These are phyloP conservation scores for Linhomoeus sp. DNA, from an alignment of 2,888 invertebrate species.

Conservation along the genomic window DNA sequence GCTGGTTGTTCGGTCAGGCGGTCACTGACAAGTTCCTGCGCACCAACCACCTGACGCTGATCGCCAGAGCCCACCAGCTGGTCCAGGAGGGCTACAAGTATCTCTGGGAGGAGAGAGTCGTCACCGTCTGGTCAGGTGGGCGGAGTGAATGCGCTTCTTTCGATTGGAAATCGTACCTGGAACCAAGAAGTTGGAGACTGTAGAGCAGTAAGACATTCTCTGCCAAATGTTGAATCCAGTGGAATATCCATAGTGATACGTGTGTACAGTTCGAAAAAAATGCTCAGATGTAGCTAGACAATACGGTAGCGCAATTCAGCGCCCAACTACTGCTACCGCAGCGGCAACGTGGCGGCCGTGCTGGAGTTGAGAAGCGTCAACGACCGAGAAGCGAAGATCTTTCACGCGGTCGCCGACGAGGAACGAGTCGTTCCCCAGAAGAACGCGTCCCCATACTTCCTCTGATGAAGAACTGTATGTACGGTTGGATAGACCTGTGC, in stretches of 20 bases:
- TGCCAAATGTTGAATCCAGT: no score
- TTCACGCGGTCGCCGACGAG: conserved; percentile 81
- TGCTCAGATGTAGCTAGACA: no score
- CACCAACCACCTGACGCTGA: conserved; percentile 70
- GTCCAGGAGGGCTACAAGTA: conserved; percentile 97
- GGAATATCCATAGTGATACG: no score
- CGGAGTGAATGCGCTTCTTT: background rate
- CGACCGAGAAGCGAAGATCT: conserved; percentile 53
- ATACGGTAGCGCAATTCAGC: conserved; percentile 60
- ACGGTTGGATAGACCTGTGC: no score
- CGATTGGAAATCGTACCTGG: background rate
- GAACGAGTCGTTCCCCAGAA: conserved; percentile 77
- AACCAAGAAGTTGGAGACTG: no score
- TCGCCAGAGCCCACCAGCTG: conserved; percentile 93
- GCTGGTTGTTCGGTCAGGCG: conserved; percentile 61
- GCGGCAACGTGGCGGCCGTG: conserved; percentile 94
- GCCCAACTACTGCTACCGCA: conserved; percentile 97
- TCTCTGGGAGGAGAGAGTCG: conserved; percentile 87
- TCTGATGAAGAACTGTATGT: no score
- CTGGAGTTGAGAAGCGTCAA: conserved; percentile 59
- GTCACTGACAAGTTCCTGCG: conserved; percentile 72
- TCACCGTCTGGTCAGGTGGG: conserved; percentile 94
- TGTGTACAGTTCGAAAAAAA: no score
- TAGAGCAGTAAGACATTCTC: no score
- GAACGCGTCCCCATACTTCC: conserved; percentile 87